These are phyloP conservation scores for Lacanobia wlatinum DNA, from an alignment of 2,888 invertebrate species.

Conservation along the genomic window DNA sequence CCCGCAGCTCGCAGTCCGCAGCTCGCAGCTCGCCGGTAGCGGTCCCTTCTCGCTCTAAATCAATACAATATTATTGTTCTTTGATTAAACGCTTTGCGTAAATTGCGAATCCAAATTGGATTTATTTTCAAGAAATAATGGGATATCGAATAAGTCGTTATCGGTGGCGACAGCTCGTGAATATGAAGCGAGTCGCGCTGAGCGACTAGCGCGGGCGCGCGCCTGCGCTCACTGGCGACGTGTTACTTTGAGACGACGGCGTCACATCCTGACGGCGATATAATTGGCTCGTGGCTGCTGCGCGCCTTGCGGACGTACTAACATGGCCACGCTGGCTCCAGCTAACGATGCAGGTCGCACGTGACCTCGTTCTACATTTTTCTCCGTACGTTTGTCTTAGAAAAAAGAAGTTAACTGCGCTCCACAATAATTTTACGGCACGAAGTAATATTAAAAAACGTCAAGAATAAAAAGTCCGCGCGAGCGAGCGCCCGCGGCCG, in stretches of 20 bases:
- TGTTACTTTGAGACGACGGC: no score
- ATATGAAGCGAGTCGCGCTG: neutral
- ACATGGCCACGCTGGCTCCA: neutral
- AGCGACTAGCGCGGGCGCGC: neutral
- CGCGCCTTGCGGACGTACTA: neutral
- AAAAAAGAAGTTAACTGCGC: conserved; percentile 16
- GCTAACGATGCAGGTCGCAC: neutral
- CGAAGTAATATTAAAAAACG: conserved; percentile 20
- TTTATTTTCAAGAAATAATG: conserved; percentile 15
- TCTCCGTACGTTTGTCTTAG: neutral
- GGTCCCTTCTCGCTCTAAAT: conserved; percentile 2
- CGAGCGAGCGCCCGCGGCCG: neutral
- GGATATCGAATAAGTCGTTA: neutral
- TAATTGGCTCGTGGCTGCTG: neutral
- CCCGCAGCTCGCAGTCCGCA: neutral
- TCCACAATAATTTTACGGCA: conserved; percentile 7
- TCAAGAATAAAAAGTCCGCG: conserved; percentile 19
- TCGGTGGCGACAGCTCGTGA: neutral
- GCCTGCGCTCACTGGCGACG: neutral
- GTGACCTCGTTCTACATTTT: conserved; percentile 1
- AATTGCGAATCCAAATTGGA: conserved; percentile 11
- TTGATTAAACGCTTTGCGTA: conserved; percentile 22
- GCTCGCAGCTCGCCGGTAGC: neutral
- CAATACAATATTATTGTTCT: conserved; percentile 19
- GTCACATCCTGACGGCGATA: neutral